These are phyloP conservation scores for Alligator mississippiensis DNA, from an alignment of 2,113 vertebrate species.

Conservation along the genomic window DNA sequence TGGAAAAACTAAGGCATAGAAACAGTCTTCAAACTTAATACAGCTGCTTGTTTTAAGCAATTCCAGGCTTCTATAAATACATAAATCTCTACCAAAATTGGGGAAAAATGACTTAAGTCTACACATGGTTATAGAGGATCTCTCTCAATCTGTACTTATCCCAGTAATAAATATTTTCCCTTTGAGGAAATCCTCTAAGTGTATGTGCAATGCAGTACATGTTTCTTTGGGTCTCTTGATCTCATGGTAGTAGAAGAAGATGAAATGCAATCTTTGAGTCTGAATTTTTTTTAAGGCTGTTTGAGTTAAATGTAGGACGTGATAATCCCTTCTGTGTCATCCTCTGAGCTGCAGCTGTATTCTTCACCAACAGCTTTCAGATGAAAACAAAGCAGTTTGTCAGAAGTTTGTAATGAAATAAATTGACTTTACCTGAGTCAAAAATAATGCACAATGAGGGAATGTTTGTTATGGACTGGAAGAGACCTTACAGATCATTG, in stretches of 20 bases:
- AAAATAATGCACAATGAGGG: not conserved
- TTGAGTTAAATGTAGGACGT: not conserved
- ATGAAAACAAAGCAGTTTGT: not conserved
- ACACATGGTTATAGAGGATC: not conserved
- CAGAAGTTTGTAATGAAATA: not conserved
- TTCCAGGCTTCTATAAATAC: rapidly evolving
- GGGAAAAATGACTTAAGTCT: not conserved
- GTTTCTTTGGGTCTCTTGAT: not conserved
- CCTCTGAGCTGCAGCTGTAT: not conserved
- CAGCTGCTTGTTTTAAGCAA: rapidly evolving
- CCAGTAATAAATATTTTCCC: not conserved
- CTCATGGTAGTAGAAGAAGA: not conserved
- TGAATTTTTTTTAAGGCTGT: not conserved
- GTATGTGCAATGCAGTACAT: not conserved
- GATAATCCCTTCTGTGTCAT: not conserved
- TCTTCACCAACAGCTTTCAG: not conserved
- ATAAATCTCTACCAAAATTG: rapidly evolving
- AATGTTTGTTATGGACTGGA: too few relatives aligned
- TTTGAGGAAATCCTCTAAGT: not conserved
- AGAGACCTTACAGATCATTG: too few relatives aligned
- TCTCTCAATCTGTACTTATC: not conserved
- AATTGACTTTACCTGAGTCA: not conserved
- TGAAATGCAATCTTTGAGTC: not conserved
- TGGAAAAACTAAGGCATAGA: rapidly evolving
- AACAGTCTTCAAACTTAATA: not conserved